Base-by-base conservation (phyloP, 92 coral and sea anemone genomes). In the Galaxea fascicularis region DNA sequence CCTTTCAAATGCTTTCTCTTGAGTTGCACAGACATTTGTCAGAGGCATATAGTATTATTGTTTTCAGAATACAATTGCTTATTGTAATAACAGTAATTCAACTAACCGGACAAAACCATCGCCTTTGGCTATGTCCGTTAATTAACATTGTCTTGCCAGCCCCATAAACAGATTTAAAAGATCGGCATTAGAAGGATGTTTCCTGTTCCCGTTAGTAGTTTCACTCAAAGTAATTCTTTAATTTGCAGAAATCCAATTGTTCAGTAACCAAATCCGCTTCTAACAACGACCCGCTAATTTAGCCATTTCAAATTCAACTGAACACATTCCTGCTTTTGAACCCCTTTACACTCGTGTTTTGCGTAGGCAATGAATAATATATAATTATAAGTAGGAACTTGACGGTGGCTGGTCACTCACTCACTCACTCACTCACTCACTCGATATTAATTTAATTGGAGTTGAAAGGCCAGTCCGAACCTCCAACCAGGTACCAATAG, bases 181-280 rank as follows among this genome's bases (percentile, higher is more conserved):
- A 25, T 8, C 12, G 24, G 15, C 21, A 8, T 57, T 75, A 25
- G 63, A 78, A 64, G 26, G 72, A 46, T 63, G 53, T 31, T 66
- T 79, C 84, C 84, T 79, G 84, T 30, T 30, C 64, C 21, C 46
- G 4, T 20, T 14, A 77, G 30, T n/a, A 79, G 30, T 29, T 29
- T 54, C 49, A 29, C 16, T 53, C 62, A 27, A 17, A 12, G 63
- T 67, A 63, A 26, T 64, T 58, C 16, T 45, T 41, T 11, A 25
- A 45, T 44, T 47, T 79, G n/a, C n/a, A n/a, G n/a, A n/a, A 67
- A 79, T 66, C 74, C 25, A 65, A 25, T 49, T 49, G 31, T 66
- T 12, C 28, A 60, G 65, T 49, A 66, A 66, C 74, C 60, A 18
- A 79, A 51, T 8, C 41, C 46, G 41, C 46, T 17, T 65, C 63